These are phyloP conservation scores for Chloroclysta siterata DNA, from an alignment of 2,888 invertebrate species.

Conservation along the genomic window DNA sequence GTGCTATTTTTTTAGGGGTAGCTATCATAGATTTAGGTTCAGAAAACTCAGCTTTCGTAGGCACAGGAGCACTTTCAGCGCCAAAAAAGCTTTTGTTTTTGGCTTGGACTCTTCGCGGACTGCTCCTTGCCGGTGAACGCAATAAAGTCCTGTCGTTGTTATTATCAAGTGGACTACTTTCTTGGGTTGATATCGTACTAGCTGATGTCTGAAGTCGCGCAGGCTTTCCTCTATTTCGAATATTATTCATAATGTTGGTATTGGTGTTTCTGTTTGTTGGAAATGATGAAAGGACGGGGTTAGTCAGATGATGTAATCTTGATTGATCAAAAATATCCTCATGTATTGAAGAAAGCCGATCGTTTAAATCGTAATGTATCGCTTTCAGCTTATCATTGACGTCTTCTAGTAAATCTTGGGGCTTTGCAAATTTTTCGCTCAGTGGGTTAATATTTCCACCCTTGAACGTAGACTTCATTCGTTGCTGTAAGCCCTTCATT, in stretches of 20 bases:
- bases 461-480: conserved; percentile 53
- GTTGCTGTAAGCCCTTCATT: conserved; percentile 56
- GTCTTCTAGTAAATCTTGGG: conserved; percentile 61
- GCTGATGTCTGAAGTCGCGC: conserved; percentile 31
- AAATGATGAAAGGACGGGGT: conserved; percentile 17
- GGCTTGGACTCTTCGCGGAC: conserved; percentile 13
- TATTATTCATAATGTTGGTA: conserved; percentile 27
- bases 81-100: conserved; percentile 22
- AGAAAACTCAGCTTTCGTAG: conserved; percentile 49
- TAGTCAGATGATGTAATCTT: conserved; percentile 40
- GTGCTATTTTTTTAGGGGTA: conserved; percentile 22
- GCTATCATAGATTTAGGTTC: conserved; percentile 42
- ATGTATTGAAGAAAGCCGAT: conserved; percentile 61
- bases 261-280: conserved; percentile 19
- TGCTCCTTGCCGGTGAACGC: conserved; percentile 11
- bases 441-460: conserved; percentile 42
- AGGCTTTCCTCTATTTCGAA: conserved; percentile 33
- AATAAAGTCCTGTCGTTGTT: conserved; percentile 10
- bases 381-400: conserved; percentile 66
- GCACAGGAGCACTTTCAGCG: conserved; percentile 51
- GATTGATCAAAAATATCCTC: conserved; percentile 56
- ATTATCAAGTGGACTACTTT: conserved; percentile 18
- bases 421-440: conserved; percentile 47
- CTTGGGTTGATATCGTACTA: conserved; percentile 27
- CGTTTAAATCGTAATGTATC: conserved; percentile 66